phyloP scores from a whole-genome alignment of 1,140 invertebrate genomes.

The Anastrepha obliqua region DNA sequence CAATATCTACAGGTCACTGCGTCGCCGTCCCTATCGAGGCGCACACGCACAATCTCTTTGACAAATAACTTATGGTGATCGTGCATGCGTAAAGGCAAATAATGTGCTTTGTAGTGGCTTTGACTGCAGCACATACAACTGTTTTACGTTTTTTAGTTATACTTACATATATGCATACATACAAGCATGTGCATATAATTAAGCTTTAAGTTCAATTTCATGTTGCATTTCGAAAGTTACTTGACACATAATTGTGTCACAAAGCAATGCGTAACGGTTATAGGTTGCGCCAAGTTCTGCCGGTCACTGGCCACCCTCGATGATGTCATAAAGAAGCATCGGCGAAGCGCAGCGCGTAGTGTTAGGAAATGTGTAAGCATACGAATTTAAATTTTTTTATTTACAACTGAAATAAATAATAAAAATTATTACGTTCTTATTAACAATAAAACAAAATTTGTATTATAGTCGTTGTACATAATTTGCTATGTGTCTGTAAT shows the following conservation, averaged over 20 bases:
- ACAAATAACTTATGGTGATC: not conserved
- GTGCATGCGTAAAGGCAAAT: not conserved
- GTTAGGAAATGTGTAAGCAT: not conserved
- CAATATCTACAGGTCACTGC: not conserved
- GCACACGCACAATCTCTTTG: slow-evolving; percentile 27
- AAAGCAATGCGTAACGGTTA: not conserved
- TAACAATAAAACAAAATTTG: too few species aligned
- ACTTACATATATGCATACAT: not conserved
- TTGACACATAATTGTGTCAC: slow-evolving; percentile 44
- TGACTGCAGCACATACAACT: not conserved
- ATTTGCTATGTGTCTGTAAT: too few species aligned
- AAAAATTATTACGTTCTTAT: too few species aligned
- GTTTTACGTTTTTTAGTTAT: not conserved
- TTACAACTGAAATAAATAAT: too few species aligned
- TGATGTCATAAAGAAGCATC: slow-evolving; percentile 29
- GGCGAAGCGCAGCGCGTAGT: not conserved
- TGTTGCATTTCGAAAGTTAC: slow-evolving; percentile 41
- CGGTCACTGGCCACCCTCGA: not conserved
- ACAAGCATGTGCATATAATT: not conserved
- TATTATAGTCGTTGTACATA: too few species aligned
- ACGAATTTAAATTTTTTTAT: too few species aligned
- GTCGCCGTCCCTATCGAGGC: not conserved
- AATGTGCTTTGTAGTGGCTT: too few species aligned
- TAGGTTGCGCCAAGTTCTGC: not conserved
- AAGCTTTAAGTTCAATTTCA: slow-evolving; percentile 22